A percentile compares a stretch with the other conserved stretches of the same genome.
Evolutionary conservation across 2,888 invertebrate species (phyloP).

Genomic region (Orthosia gracilis): DNA sequence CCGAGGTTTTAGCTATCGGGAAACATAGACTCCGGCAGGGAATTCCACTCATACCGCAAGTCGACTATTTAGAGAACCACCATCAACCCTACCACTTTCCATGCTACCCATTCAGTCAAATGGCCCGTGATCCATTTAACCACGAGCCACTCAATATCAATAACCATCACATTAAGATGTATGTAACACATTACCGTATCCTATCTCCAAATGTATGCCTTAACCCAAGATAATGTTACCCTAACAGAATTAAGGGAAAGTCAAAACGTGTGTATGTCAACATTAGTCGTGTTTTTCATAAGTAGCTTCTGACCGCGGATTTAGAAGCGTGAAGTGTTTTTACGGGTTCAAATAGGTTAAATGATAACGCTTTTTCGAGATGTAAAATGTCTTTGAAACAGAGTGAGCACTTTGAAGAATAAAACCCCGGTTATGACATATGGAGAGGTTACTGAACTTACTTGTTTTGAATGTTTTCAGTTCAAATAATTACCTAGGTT

Average conservation of each 20-base stretch:
- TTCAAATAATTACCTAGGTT: not conserved
- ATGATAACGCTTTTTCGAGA: too few relatives aligned
- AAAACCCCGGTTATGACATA: too few relatives aligned
- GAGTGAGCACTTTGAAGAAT: too few relatives aligned
- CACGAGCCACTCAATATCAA: constrained; percentile 2
- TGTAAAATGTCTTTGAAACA: too few relatives aligned
- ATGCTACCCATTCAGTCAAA: not conserved
- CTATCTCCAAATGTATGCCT: constrained; percentile 2
- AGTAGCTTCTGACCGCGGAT: too few relatives aligned
- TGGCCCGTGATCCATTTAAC: not conserved
- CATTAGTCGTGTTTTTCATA: not conserved
- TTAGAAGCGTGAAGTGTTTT: too few relatives aligned
- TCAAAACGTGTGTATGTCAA: not conserved
- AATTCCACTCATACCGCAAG: not conserved
- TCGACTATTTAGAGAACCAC: not conserved
- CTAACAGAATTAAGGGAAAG: constrained; percentile 18
- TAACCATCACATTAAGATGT: not conserved
- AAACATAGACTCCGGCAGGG: too few relatives aligned
- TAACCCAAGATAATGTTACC: constrained; percentile 21
- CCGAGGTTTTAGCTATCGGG: too few relatives aligned
- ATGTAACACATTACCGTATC: constrained; percentile 11
- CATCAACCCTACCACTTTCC: not conserved
- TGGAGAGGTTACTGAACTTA: not conserved
- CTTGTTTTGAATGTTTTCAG: not conserved
- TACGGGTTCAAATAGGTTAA: too few relatives aligned